Base-by-base conservation (phyloP, 2,797 vertebrate species). In the Dipus sagitta region DNA sequence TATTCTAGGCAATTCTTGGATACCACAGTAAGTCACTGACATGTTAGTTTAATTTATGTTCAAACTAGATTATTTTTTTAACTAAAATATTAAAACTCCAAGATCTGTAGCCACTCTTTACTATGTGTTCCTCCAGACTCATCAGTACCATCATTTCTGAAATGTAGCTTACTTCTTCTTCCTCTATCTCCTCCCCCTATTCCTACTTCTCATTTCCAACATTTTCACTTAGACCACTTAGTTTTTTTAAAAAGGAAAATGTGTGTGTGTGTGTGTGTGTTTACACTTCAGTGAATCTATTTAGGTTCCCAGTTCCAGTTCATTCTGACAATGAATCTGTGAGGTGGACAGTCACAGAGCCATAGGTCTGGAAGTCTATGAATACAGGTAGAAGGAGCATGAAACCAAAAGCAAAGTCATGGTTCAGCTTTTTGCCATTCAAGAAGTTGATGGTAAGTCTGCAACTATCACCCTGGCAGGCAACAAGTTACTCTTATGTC, bases 171-270 rank as follows among this genome's bases (percentile, higher is more conserved):
- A 52, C 83, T 97, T 92, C 80, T 90, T 76, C 18, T 20, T 62
- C 38, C 28, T 2, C 1, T 52, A 2, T 24, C 9, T 72, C 10
- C 4, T 70, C 4, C 60, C 32, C 85, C 8, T 62, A 23, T 58
- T 75, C 26, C 76, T 77, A 47, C 92, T 97, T 95, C 96, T 82
- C 92, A 96, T 80, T 76, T 86, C 86, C 85, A 96, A 96, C 93
- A 93, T 94, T 64, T 96, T 97, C 96, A 94, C 86, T 94, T 90
- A 94, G 95, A 93, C 95, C 97, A 97, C 95, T 97, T 97, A 94
- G 83, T 97, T 98, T 97, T 92, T 96, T 93, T 83, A 95, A 92
- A 94, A 93, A 96, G 98, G 96, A 94, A 92, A 97, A 97, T 93
- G 76, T 38, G 70, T 34, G 72, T 74, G 38, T 42, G 34, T 74